Evolutionary conservation across 2,888 invertebrate species (phyloP).

Genomic region (Hemistola chrysoprasaria): DNA sequence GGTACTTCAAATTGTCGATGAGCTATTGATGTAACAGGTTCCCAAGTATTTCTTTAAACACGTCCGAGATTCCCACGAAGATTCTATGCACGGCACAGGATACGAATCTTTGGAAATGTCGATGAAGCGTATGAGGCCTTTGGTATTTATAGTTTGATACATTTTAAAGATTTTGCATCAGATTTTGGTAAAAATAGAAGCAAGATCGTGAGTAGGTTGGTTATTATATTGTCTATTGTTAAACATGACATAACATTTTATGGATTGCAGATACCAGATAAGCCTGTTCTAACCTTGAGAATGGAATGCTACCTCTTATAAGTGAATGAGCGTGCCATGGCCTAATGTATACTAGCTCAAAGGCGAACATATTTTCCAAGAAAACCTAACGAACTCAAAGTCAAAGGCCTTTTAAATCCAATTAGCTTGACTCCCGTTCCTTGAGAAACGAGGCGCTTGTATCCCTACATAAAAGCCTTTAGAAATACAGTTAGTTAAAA

Average conservation of each 20-base stretch:
- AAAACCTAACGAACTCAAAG: constrained; percentile 22
- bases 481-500: constrained; percentile 28
- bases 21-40: constrained; percentile 18
- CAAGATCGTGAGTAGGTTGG: neutral
- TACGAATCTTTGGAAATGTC: constrained; percentile 1
- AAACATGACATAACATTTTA: constrained; percentile 56
- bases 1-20: constrained; percentile 14
- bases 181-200: no score
- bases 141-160: no score
- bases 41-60: constrained; percentile 8
- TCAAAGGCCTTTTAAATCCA: constrained; percentile 38
- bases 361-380: constrained; percentile 21
- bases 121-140: no score
- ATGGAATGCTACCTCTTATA: constrained; percentile 64
- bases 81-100: constrained; percentile 7
- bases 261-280: constrained; percentile 54
- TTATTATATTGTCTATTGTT: constrained; percentile 19
- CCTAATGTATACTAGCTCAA: constrained; percentile 17
- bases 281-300: constrained; percentile 66
- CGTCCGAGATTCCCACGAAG: constrained; percentile 7
- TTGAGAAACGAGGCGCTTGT: no score
- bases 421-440: constrained; percentile 19
- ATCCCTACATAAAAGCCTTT: constrained; percentile 34
- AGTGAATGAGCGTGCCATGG: constrained; percentile 35
- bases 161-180: no score